Conservation (phyloP, 2,797 vertebrate species). For the Anguilla anguilla region DNA sequence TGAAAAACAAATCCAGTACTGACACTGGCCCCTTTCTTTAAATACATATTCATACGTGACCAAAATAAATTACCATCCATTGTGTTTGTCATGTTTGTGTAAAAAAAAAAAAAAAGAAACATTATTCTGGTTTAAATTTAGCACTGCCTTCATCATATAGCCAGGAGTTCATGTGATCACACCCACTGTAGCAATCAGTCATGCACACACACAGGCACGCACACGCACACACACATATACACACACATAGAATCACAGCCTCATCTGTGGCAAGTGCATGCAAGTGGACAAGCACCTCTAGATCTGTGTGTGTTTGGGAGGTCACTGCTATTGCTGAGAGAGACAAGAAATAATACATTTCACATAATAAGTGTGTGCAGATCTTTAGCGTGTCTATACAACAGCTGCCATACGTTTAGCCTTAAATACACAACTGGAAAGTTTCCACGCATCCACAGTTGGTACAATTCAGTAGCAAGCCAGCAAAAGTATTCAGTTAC, state of each 20-base stretch:
- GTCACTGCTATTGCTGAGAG: background rate
- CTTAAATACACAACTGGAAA: background rate
- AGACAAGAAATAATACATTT: background rate
- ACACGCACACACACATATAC: background rate
- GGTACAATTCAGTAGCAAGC: background rate
- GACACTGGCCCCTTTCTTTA: background rate
- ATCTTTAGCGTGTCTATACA: background rate
- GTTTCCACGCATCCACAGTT: background rate
- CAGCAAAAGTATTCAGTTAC: background rate
- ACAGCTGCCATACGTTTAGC: background rate
- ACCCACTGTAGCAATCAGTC: background rate
- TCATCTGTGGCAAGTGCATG: background rate
- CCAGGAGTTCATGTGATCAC: background rate
- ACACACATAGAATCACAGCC: background rate
- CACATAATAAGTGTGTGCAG: background rate
- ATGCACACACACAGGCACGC: background rate
- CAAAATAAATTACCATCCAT: background rate
- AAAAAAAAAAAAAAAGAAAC: background rate
- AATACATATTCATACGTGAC: background rate
- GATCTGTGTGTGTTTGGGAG: background rate
- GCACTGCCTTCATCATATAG: background rate
- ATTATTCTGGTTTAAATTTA: background rate
- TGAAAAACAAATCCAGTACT: background rate
- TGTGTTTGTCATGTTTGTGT: background rate
- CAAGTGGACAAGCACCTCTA: background rate